Percentiles rank a stretch among this genome's conserved stretches.
phyloP scores from a whole-genome alignment of 1,140 invertebrate species.

The Cataglyphis hispanica region DNA sequence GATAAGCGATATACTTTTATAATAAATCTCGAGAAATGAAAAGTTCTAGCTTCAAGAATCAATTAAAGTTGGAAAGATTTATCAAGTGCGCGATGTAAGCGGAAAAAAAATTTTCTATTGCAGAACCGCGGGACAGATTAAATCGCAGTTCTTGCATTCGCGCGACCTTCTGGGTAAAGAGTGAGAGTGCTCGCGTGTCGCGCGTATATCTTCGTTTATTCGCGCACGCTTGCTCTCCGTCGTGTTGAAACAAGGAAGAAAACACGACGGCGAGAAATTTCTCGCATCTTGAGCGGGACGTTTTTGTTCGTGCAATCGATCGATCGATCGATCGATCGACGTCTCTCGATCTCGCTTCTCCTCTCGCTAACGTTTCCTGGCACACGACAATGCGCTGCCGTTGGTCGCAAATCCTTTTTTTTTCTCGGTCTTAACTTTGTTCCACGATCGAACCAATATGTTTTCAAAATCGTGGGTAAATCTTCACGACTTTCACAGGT shows the following conservation, averaged over 20 bases:
- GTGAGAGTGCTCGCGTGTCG: constrained; percentile 37
- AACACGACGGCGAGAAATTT: constrained; percentile 53
- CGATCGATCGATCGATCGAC: background rate
- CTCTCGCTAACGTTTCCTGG: constrained; percentile 34
- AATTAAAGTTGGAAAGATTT: background rate
- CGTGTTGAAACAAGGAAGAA: constrained; percentile 48
- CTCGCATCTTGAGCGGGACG: constrained; percentile 35
- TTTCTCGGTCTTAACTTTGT: background rate
- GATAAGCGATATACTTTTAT: background rate
- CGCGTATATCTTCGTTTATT: constrained; percentile 48
- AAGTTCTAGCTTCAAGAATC: background rate
- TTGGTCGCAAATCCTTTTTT: background rate
- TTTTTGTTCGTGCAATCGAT: constrained; percentile 60
- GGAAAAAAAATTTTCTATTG: background rate
- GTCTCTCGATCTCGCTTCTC: constrained; percentile 35
- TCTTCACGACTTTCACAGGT: background rate
- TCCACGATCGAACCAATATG: background rate
- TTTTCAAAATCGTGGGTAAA: background rate
- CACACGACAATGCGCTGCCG: constrained; percentile 38
- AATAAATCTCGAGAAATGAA: background rate
- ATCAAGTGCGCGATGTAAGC: background rate
- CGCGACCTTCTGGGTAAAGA: constrained; percentile 41
- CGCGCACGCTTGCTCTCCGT: constrained; percentile 6
- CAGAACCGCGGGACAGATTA: background rate
- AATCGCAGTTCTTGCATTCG: background rate